These are phyloP conservation scores for Polypterus bichir DNA, from an alignment of 2,113 vertebrate species.

Conservation along the genomic window DNA sequence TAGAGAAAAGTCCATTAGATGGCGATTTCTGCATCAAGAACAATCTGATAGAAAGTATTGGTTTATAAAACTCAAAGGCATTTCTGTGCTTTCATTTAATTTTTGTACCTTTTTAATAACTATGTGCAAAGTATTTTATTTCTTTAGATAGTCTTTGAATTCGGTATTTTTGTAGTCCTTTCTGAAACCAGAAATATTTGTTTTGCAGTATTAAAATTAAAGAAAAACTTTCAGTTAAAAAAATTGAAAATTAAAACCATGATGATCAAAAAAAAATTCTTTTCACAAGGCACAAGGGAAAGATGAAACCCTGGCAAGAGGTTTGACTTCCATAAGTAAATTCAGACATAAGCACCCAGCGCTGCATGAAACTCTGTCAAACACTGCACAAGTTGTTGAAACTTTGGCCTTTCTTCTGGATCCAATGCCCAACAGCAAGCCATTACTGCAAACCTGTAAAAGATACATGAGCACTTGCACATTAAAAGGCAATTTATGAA, in stretches of 20 bases:
- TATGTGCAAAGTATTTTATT: no score
- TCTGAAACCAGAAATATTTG: slow-evolving; percentile 10
- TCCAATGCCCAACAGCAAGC: slow-evolving; percentile 96
- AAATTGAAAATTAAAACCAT: slow-evolving; percentile 11
- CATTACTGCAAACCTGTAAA: slow-evolving; percentile 90
- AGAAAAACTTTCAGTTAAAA: slow-evolving; percentile 6
- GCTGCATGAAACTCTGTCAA: slow-evolving; percentile 96
- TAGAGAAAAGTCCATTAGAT: no score
- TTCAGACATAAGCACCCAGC: slow-evolving; percentile 86
- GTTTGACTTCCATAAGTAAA: neutral
- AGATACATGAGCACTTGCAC: neutral
- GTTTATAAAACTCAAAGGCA: no score
- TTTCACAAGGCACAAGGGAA: neutral
- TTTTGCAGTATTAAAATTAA: neutral
- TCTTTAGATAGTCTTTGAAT: no score
- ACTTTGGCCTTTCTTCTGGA: slow-evolving; percentile 92
- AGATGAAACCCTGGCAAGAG: neutral
- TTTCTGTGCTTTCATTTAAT: no score
- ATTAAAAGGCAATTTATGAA: neutral
- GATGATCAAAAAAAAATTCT: slow-evolving; percentile 15
- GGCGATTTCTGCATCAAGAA: no score
- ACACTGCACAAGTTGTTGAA: slow-evolving; percentile 96
- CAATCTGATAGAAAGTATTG: no score
- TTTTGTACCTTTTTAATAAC: no score
- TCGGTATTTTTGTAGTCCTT: no score